Evolutionary conservation across 2,888 invertebrate genomes (phyloP).

Genomic region (Flexamia atlantica): DNA sequence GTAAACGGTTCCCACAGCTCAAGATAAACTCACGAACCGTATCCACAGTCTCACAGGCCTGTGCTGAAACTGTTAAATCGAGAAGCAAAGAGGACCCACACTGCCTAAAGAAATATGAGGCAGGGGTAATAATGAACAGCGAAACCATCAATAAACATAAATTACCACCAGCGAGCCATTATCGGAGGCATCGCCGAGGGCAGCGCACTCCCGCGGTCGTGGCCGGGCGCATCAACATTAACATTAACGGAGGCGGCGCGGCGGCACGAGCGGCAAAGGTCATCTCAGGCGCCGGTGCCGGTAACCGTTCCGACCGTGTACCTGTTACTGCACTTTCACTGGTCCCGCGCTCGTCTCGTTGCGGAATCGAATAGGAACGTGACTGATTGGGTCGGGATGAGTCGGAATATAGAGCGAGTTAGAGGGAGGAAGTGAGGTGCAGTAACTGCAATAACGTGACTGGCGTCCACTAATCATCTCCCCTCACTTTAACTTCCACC

Average conservation of each 20-base stretch:
- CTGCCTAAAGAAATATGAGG: no score
- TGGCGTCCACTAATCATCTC: no score
- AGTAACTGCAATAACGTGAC: no score
- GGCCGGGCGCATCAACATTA: constrained; percentile 23
- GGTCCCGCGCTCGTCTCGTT: neutral
- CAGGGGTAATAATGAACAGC: neutral
- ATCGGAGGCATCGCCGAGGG: neutral
- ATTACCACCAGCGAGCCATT: neutral
- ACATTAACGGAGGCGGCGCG: constrained; percentile 26
- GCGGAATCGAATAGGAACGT: constrained; percentile 10
- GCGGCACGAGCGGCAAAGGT: constrained; percentile 27
- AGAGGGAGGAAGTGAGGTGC: neutral
- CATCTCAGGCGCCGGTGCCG: constrained; percentile 4
- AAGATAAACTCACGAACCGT: no score
- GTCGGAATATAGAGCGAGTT: neutral
- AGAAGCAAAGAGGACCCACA: no score
- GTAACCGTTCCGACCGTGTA: constrained; percentile 32
- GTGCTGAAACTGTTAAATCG: no score
- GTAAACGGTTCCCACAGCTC: no score
- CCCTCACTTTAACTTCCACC: no score
- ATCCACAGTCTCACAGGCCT: no score
- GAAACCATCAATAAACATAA: neutral
- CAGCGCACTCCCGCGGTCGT: neutral
- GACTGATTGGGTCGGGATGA: constrained; percentile 23
- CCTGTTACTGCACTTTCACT: constrained; percentile 29